A percentile compares a stretch with the other conserved stretches of the same genome.
Conservation (phyloP, 2,113 vertebrate genomes). For the Kryptolebias marmoratus region DNA sequence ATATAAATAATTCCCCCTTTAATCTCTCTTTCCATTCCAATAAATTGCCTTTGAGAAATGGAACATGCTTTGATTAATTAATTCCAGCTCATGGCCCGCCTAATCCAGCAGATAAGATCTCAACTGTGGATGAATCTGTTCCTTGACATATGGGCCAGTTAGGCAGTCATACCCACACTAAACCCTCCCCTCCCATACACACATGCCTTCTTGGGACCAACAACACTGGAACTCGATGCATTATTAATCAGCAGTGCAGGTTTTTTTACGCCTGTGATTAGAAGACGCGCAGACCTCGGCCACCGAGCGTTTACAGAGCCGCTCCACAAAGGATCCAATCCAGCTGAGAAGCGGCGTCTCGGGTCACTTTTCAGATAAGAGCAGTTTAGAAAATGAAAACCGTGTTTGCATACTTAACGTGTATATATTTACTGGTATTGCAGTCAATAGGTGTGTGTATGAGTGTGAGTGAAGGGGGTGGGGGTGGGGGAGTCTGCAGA, state of each 20-base stretch:
- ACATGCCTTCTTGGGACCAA: slow-evolving; percentile 9
- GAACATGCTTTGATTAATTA: slow-evolving; percentile 55
- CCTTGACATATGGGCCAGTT: slow-evolving; percentile 11
- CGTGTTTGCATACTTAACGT: slow-evolving; percentile 9
- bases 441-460: background rate
- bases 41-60: slow-evolving; percentile 48
- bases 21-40: slow-evolving; percentile 58
- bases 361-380: slow-evolving; percentile 27
- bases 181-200: slow-evolving; percentile 2
- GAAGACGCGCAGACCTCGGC: slow-evolving; percentile 9
- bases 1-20: slow-evolving; percentile 49
- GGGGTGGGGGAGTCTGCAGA: slow-evolving; percentile 25
- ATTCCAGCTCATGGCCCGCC: slow-evolving; percentile 38
- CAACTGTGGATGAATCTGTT: slow-evolving; percentile 21
- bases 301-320: slow-evolving; percentile 15
- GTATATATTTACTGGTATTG: background rate
- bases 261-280: slow-evolving; percentile 44
- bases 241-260: slow-evolving; percentile 69
- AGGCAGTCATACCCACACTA: background rate
- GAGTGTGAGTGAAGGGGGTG: slow-evolving; percentile 24
- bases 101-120: slow-evolving; percentile 49
- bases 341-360: background rate
- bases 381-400: slow-evolving; percentile 4
- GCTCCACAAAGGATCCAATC: slow-evolving; percentile 28
- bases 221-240: slow-evolving; percentile 56